Conservation (phyloP, 2,113 vertebrate genomes). For the Rana temporaria region DNA sequence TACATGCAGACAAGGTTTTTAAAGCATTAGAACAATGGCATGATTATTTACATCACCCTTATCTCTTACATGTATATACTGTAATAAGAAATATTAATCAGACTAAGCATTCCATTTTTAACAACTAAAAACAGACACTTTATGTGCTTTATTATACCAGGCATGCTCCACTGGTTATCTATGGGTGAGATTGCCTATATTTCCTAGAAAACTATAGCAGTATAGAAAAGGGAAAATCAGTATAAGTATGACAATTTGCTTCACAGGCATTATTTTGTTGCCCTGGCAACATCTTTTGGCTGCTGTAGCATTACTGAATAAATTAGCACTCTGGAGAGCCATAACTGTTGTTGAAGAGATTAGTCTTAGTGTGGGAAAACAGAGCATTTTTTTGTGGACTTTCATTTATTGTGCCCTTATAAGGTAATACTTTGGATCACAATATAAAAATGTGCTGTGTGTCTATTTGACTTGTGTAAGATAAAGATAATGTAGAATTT, state of each 20-base stretch:
- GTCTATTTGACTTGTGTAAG: conserved; percentile 44
- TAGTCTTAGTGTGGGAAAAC: conserved; percentile 50
- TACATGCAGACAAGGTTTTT: too few relatives aligned
- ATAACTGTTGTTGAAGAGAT: conserved; percentile 43
- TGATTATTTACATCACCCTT: too few relatives aligned
- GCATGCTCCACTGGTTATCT: background rate
- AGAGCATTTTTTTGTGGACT: conserved; percentile 38
- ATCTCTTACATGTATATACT: too few relatives aligned
- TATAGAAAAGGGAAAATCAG: background rate
- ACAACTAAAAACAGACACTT: too few relatives aligned
- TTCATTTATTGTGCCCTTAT: conserved; percentile 33
- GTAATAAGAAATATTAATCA: too few relatives aligned
- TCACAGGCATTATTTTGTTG: conserved; percentile 46
- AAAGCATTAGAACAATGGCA: too few relatives aligned
- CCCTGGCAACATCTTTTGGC: conserved; percentile 45
- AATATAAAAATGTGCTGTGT: conserved; percentile 22
- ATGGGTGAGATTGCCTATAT: background rate
- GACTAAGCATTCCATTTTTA: too few relatives aligned
- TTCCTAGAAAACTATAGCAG: background rate
- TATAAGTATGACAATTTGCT: conserved; percentile 36
- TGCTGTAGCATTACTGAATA: conserved; percentile 46
- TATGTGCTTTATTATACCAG: too few relatives aligned
- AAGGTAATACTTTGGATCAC: conserved; percentile 48
- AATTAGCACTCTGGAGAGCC: conserved; percentile 53
- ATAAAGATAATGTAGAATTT: conserved; percentile 21